phyloP scores from a whole-genome alignment of 1,140 invertebrate genomes.

The Ectropis grisescens region DNA sequence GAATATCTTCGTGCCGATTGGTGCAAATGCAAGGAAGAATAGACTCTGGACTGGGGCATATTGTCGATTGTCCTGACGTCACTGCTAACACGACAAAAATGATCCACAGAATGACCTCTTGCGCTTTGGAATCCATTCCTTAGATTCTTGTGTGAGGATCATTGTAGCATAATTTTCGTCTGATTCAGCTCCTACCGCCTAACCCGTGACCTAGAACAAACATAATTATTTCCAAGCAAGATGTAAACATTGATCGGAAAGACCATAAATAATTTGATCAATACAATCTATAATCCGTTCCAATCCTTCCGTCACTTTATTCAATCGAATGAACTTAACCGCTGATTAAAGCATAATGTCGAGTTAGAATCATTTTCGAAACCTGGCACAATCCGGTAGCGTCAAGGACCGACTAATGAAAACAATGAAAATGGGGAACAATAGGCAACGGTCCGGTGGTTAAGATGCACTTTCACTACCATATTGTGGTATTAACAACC shows the following conservation, averaged over 20 bases:
- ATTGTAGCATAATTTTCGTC: slow-evolving; percentile 51
- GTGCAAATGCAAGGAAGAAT: slow-evolving; percentile 79
- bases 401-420: slow-evolving; percentile 46
- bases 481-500: slow-evolving; percentile 28
- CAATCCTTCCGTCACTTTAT: no score
- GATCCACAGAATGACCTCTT: slow-evolving; percentile 36
- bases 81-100: slow-evolving; percentile 19
- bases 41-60: slow-evolving; percentile 74
- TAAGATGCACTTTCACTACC: slow-evolving; percentile 49
- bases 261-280: no score
- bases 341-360: no score
- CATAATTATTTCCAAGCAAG: no score
- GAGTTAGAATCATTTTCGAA: no score
- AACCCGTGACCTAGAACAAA: no score
- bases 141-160: slow-evolving; percentile 22
- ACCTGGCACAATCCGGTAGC: no score
- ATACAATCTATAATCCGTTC: no score
- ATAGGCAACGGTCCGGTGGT: slow-evolving; percentile 39
- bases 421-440: slow-evolving; percentile 53
- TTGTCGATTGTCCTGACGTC: slow-evolving; percentile 24
- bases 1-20: slow-evolving; percentile 74
- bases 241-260: no score
- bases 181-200: no score
- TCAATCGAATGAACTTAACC: no score
- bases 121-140: slow-evolving; percentile 46